A percentile compares a stretch with the other conserved stretches of the same genome.
Conservation (phyloP, 1,140 invertebrate species). For the Drosophila rufa region DNA sequence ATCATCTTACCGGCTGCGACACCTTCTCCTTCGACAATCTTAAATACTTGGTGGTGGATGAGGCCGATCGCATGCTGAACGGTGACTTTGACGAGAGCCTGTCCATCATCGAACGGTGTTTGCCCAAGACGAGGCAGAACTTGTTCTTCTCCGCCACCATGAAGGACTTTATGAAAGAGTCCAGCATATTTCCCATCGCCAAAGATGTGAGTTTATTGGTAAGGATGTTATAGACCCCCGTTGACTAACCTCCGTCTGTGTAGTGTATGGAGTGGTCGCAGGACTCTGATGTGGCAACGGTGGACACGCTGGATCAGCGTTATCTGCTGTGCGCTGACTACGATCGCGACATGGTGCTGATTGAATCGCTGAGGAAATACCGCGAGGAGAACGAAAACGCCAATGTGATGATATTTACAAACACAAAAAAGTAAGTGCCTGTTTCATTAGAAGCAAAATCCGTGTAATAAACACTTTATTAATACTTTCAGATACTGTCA, state of each 20-base stretch:
- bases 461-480: neutral
- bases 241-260: neutral
- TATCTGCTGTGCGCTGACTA: slow-evolving; percentile 96
- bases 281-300: slow-evolving; percentile 90
- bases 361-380: slow-evolving; percentile 94
- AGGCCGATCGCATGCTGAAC: slow-evolving; percentile 94
- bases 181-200: slow-evolving; percentile 81
- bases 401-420: slow-evolving; percentile 96
- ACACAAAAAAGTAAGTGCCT: slow-evolving; percentile 93
- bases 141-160: slow-evolving; percentile 98
- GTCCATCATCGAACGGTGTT: slow-evolving; percentile 91
- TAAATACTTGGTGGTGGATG: slow-evolving; percentile 95
- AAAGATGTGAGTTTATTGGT: slow-evolving; percentile 60
- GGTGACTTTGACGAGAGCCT: slow-evolving; percentile 93
- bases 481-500: slow-evolving; percentile 90
- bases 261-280: slow-evolving; percentile 87
- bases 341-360: slow-evolving; percentile 96
- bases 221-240: neutral
- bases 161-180: slow-evolving; percentile 89
- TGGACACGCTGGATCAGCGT: slow-evolving; percentile 94
- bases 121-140: slow-evolving; percentile 93
- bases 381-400: slow-evolving; percentile 89
- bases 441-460: slow-evolving; percentile 47
- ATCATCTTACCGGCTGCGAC: slow-evolving; percentile 94
- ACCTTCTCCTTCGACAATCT: slow-evolving; percentile 93